phyloP scores from a whole-genome alignment of 2,113 vertebrate genomes.

The Aldabrachelys gigantea region DNA sequence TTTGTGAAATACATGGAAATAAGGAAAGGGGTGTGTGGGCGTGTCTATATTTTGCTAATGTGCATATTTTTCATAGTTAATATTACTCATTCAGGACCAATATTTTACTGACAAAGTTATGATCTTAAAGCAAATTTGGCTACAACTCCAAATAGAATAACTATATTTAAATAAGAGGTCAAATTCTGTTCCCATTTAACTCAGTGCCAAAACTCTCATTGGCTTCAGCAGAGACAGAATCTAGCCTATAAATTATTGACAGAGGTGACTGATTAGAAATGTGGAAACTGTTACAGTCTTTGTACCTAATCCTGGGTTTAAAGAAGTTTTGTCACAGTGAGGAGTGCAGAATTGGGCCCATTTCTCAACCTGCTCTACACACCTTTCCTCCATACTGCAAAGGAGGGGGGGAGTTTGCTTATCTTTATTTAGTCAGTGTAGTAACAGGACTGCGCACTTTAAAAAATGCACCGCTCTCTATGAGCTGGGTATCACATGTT shows the following conservation, averaged over 20 bases:
- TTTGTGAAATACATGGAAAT: background rate
- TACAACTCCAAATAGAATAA: background rate
- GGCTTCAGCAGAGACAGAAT: background rate
- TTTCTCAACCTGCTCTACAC: background rate
- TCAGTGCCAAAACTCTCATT: conserved; percentile 29
- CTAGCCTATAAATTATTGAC: background rate
- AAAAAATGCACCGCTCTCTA: background rate
- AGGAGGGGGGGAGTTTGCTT: background rate
- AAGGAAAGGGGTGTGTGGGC: background rate
- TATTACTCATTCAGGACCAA: conserved; percentile 33
- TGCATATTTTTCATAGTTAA: background rate
- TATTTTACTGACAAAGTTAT: conserved; percentile 24
- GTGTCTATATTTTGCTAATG: background rate
- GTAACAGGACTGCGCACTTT: background rate
- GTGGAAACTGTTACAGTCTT: background rate
- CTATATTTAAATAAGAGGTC: background rate
- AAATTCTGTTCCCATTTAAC: conserved; percentile 5
- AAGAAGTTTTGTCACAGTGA: background rate
- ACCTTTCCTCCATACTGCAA: background rate
- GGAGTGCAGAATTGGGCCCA: background rate
- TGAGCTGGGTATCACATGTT: conserved; percentile 19
- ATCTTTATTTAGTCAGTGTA: background rate
- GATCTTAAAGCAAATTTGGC: background rate
- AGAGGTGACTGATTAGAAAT: conserved; percentile 9
- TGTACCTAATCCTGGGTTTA: background rate